These are phyloP conservation scores for Lochmaea crataegi DNA, from an alignment of 2,888 invertebrate species.

Conservation along the genomic window DNA sequence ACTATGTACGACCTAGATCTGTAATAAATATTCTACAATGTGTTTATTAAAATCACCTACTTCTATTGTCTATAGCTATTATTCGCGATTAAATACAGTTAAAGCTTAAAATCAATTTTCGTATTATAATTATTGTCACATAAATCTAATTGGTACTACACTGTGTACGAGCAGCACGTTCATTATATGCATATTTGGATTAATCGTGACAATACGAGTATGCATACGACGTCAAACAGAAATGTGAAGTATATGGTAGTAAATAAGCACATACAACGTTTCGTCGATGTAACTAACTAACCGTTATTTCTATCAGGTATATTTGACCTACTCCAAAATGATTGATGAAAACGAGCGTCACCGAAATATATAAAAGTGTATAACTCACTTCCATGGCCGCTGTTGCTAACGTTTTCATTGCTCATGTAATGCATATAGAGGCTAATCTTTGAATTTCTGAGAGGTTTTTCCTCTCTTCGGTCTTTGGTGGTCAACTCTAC, in stretches of 20 bases:
- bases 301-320: constrained; percentile 17
- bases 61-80: no score
- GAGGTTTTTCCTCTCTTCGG: no score
- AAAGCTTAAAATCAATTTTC: not conserved
- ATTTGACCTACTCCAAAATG: constrained; percentile 16
- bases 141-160: not conserved
- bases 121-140: not conserved
- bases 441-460: no score
- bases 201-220: constrained; percentile 12
- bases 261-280: not conserved
- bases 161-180: not conserved
- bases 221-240: not conserved
- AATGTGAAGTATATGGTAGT: not conserved
- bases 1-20: no score
- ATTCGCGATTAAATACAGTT: not conserved
- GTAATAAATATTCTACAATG: no score
- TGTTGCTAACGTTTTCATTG: no score
- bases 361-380: not conserved
- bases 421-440: no score
- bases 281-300: not conserved
- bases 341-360: constrained; percentile 12
- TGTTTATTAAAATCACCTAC: no score
- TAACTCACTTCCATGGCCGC: no score
- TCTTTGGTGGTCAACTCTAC: no score
- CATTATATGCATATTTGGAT: constrained; percentile 3